Base-by-base conservation (phyloP, 2,888 invertebrate genomes). In the Lacanobia oleracea region DNA sequence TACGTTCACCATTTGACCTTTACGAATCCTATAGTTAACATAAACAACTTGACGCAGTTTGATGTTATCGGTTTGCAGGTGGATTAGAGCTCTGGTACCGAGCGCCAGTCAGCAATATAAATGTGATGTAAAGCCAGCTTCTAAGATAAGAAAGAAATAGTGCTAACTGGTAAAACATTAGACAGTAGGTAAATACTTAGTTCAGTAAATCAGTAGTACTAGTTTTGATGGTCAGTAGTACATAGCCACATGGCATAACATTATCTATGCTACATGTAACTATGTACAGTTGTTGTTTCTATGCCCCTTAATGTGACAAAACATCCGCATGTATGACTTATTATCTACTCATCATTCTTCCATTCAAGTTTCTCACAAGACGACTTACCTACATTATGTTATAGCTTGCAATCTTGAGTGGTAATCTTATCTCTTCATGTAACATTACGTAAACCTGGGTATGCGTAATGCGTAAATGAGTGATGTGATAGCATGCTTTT, bases 351-450 rank as follows among this genome's bases (percentile, higher is more conserved):
- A 81, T 80, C 80, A 83, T 70, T 61, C 65, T 57, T 68, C 76
- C 70, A 81, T 83, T 81, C 81, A 81, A n/a, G 23, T 62, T 53
- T 54, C 61, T 56, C 45, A 72, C 75, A 68, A 81, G 75, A 53
- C 65, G 69, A 59, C 51, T 5, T 66, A 60, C 51, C 3, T 64
- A 60, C 37, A 23, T 68, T 56, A 37, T 77, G 14, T 68, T 48
- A 45, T 71, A 45, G 21, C 45, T 54, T 64, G 64, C 75, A 72
- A 83, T 81, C 72, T 75, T 80, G 77, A 74, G 54, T 23, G 48
- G 53, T 72, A 70, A 81, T 82, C 77, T 82, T 82, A 82, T 82
- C 84, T 84, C 40, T 70, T 72, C 69, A 63, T 67, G 57, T 77
- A 50, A 59, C 59, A 62, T 73, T 74, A 73, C 77, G 73, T 81